phyloP scores from a whole-genome alignment of 2,113 vertebrate genomes.

The Redunca redunca region DNA sequence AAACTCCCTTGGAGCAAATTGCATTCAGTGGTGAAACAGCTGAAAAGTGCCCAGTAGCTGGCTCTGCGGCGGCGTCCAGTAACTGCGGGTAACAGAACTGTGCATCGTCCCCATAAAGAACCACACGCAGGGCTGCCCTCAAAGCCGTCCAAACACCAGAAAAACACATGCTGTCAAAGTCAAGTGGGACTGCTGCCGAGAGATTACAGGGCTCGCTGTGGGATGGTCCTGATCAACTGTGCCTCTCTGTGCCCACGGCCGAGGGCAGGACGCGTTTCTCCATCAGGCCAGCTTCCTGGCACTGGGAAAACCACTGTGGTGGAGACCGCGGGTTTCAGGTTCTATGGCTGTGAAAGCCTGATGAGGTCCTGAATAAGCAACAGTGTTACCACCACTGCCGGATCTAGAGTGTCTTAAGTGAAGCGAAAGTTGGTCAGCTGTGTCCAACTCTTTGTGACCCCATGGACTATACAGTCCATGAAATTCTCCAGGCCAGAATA shows the following conservation, averaged over 20 bases:
- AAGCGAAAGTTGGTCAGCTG: neutral
- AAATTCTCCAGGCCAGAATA: neutral
- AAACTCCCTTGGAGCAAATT: slow-evolving; percentile 29
- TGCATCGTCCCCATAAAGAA: neutral
- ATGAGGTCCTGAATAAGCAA: neutral
- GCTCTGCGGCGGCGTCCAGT: neutral
- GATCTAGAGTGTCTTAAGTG: neutral
- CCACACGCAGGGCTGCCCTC: neutral
- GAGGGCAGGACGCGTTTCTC: neutral
- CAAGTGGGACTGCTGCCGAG: slow-evolving; percentile 29
- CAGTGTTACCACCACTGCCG: neutral
- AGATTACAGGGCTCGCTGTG: slow-evolving; percentile 24
- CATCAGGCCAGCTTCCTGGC: neutral
- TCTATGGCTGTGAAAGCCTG: neutral
- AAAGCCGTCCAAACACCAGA: neutral
- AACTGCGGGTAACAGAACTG: neutral
- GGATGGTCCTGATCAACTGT: neutral
- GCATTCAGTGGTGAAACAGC: neutral
- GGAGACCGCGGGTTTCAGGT: neutral
- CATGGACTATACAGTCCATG: neutral
- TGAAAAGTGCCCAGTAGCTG: neutral
- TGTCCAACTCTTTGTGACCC: neutral
- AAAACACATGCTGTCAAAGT: neutral
- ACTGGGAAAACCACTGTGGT: neutral
- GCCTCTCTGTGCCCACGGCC: neutral